Evolutionary conservation across 2,113 vertebrate genomes (phyloP).

Genomic region (Dissostichus mawsoni): DNA sequence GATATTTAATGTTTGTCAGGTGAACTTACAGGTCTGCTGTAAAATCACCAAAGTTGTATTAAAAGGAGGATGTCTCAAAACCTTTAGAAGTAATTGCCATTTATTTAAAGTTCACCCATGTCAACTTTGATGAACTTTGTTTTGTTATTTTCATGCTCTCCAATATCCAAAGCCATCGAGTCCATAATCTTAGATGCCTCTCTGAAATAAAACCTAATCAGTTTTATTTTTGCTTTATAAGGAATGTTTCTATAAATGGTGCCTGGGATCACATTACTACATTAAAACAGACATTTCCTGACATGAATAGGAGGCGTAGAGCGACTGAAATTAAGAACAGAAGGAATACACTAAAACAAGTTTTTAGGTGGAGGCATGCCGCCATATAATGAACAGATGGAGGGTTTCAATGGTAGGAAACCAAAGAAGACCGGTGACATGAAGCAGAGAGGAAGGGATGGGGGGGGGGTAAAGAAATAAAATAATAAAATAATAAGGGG

Average conservation of each 20-base stretch:
- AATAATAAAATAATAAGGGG: not conserved
- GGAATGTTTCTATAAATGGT: not conserved
- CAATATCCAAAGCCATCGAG: not conserved
- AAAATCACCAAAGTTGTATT: not conserved
- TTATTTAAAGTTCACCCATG: not conserved
- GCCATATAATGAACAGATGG: conserved; percentile 14
- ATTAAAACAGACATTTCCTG: not conserved
- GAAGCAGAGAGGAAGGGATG: conserved; percentile 18
- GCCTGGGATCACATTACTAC: not conserved
- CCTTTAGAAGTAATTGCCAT: not conserved
- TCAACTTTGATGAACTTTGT: not conserved
- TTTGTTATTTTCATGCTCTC: not conserved
- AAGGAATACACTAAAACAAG: not conserved
- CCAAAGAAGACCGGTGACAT: conserved; percentile 7
- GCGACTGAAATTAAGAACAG: not conserved
- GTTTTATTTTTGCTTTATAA: not conserved
- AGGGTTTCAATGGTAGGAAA: conserved; percentile 10
- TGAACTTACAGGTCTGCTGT: not conserved
- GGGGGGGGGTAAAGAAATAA: conserved; percentile 5
- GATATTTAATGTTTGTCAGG: conserved; percentile 3
- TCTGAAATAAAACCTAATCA: not conserved
- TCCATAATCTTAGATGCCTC: not conserved
- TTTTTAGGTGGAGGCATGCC: conserved; percentile 14
- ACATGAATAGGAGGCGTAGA: not conserved
- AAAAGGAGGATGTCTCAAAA: conserved; percentile 1